A percentile compares a stretch with the other conserved stretches of the same genome.
These are phyloP conservation scores for Camponotus pennsylvanicus DNA, from an alignment of 1,140 invertebrate species.

Conservation along the genomic window DNA sequence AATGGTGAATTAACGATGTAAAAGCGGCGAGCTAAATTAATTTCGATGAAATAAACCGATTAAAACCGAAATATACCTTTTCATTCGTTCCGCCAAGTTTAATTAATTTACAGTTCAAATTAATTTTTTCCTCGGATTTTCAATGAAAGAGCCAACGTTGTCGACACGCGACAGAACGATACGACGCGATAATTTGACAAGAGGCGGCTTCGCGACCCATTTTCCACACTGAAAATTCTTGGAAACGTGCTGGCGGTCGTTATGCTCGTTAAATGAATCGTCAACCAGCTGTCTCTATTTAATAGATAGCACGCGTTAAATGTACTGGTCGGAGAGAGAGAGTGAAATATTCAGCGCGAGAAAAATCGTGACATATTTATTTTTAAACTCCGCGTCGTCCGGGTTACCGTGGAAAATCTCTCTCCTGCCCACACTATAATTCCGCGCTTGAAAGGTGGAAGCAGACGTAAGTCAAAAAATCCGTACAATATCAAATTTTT, in stretches of 20 bases:
- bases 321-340: slow-evolving; percentile 35
- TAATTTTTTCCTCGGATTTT: background rate
- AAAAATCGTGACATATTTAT: slow-evolving; percentile 40
- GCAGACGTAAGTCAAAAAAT: background rate
- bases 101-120: slow-evolving; percentile 6
- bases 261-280: slow-evolving; percentile 51
- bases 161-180: background rate
- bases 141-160: background rate
- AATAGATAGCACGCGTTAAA: slow-evolving; percentile 56
- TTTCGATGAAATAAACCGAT: background rate
- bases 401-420: background rate
- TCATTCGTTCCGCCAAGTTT: slow-evolving; percentile 19
- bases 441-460: background rate
- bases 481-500: no score
- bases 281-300: slow-evolving; percentile 39
- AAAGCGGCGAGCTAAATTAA: slow-evolving; percentile 17
- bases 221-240: slow-evolving; percentile 34
- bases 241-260: slow-evolving; percentile 22
- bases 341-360: slow-evolving; percentile 52
- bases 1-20: slow-evolving; percentile 14
- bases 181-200: background rate
- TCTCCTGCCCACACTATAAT: background rate
- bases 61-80: background rate
- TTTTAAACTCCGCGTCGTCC: slow-evolving; percentile 23
- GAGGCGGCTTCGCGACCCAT: background rate